These are phyloP conservation scores for Oophaga sylvatica DNA, from an alignment of 2,797 vertebrate genomes.

Conservation along the genomic window DNA sequence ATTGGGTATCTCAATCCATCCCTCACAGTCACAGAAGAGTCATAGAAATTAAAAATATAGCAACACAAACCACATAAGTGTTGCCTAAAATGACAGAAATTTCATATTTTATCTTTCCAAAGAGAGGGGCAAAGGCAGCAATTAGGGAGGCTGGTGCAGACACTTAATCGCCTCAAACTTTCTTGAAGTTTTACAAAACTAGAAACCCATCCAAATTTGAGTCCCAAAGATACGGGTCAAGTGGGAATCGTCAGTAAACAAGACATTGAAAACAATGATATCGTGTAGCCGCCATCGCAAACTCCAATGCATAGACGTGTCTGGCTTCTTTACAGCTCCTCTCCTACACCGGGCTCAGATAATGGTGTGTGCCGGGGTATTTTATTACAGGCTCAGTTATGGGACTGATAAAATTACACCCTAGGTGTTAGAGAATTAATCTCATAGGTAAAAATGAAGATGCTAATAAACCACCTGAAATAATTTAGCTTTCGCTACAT, in stretches of 20 bases:
- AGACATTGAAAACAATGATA: slow-evolving; percentile 31
- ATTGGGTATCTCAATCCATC: background rate
- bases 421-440: slow-evolving; percentile 58
- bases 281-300: background rate
- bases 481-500: slow-evolving; percentile 52
- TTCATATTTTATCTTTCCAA: slow-evolving; percentile 42
- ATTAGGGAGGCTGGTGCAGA: slow-evolving; percentile 17
- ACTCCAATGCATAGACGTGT: slow-evolving; percentile 9
- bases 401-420: slow-evolving; percentile 59
- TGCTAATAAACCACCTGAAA: slow-evolving; percentile 59
- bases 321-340: slow-evolving; percentile 41
- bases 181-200: slow-evolving; percentile 36
- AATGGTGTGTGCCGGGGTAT: slow-evolving; percentile 46
- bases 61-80: slow-evolving; percentile 18
- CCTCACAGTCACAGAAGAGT: slow-evolving; percentile 18
- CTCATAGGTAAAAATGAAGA: slow-evolving; percentile 55
- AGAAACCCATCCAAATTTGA: slow-evolving; percentile 28
- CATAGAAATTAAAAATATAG: slow-evolving; percentile 19
- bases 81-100: slow-evolving; percentile 2
- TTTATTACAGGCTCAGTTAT: slow-evolving; percentile 53
- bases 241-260: slow-evolving; percentile 37
- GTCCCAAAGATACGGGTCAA: slow-evolving; percentile 33
- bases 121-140: slow-evolving; percentile 18
- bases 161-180: slow-evolving; percentile 42
- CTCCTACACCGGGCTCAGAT: slow-evolving; percentile 17